phyloP scores from a whole-genome alignment of 1,140 invertebrate genomes.

The Rhagoletis pomonella region DNA sequence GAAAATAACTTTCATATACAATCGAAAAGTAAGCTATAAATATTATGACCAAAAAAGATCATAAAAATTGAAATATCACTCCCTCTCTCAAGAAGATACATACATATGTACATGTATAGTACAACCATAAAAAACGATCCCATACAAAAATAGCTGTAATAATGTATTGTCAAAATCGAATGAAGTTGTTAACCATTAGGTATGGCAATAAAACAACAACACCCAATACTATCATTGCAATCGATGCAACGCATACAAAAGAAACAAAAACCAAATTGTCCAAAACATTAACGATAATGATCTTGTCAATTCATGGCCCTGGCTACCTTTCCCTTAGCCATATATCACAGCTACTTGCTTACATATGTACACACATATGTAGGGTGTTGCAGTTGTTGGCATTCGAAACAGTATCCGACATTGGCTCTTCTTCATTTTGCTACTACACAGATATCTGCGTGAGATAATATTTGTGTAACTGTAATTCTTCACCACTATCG shows the following conservation, averaged over 20 bases:
- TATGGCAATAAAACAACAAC: slow-evolving; percentile 7
- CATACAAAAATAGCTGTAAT: neutral
- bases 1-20: neutral
- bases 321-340: neutral
- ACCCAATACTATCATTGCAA: slow-evolving; percentile 14
- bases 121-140: no score
- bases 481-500: neutral
- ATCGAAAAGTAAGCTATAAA: slow-evolving; percentile 24
- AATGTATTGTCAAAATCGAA: neutral
- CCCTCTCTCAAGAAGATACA: neutral
- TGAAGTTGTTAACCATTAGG: neutral
- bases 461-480: slow-evolving; percentile 48
- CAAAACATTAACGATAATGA: slow-evolving; percentile 47
- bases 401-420: neutral
- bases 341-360: neutral
- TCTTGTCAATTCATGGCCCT: slow-evolving; percentile 38
- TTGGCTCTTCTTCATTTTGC: slow-evolving; percentile 12
- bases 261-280: neutral
- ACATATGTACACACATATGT: no score
- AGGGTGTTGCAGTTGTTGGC: slow-evolving; percentile 7
- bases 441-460: slow-evolving; percentile 43
- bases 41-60: slow-evolving; percentile 19
- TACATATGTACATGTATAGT: neutral
- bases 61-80: slow-evolving; percentile 40
- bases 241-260: neutral